Evolutionary conservation across 2,888 invertebrate species (phyloP).

Genomic region (Pharmacophagus antenor): DNA sequence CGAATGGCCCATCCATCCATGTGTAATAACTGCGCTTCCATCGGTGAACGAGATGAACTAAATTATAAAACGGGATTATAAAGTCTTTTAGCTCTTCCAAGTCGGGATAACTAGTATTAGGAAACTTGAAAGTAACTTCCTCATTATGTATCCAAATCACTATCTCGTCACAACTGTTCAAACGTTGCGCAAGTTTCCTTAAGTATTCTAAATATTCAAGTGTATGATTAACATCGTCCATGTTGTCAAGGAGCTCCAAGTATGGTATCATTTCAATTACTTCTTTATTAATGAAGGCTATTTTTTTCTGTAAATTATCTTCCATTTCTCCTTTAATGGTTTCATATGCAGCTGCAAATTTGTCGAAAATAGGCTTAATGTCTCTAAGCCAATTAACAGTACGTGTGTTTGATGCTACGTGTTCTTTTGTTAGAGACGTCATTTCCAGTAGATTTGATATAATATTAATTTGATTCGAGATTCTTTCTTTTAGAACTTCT

Average conservation of each 20-base stretch:
- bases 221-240: constrained; percentile 90
- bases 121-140: constrained; percentile 92
- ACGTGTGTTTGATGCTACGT: constrained; percentile 88
- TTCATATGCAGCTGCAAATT: constrained; percentile 89
- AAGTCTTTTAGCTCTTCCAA: constrained; percentile 88
- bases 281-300: constrained; percentile 85
- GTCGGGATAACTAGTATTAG: constrained; percentile 86
- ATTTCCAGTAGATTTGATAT: constrained; percentile 88
- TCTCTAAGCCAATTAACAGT: constrained; percentile 91
- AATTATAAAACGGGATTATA: constrained; percentile 85
- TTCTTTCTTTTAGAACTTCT: constrained; percentile 84
- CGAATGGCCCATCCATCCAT: constrained; percentile 96
- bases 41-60: constrained; percentile 83
- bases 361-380: constrained; percentile 90
- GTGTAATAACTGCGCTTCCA: constrained; percentile 92
- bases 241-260: constrained; percentile 89
- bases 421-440: constrained; percentile 86
- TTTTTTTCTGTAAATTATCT: constrained; percentile 86
- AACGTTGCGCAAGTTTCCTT: constrained; percentile 86
- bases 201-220: constrained; percentile 89
- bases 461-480: constrained; percentile 83
- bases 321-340: constrained; percentile 91
- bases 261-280: constrained; percentile 87
- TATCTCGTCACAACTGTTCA: constrained; percentile 87
- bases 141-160: constrained; percentile 94